Base-by-base conservation (phyloP, 2,797 vertebrate genomes). In the Erpetoichthys calabaricus region DNA sequence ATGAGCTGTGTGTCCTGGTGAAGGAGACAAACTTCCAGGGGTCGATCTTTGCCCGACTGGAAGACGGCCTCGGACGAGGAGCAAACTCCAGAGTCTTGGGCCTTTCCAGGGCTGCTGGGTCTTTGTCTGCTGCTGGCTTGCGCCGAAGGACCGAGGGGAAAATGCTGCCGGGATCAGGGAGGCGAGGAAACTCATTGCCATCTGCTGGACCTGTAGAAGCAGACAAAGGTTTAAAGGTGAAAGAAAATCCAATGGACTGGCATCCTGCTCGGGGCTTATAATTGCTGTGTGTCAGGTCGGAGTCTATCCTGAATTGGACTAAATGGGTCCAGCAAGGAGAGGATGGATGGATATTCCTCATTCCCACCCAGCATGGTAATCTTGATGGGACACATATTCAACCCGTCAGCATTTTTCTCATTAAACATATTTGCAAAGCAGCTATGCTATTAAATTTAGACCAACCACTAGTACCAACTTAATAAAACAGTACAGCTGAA, bases 11-110 rank as follows among this genome's bases (percentile, higher is more conserved):
- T 2, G 86, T 90, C 67, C 79, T 77, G 7, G 85, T 83, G 2
- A 91, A 77, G 9, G 91, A 91, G 57, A 86, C 83, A 61, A 90
- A 75, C 64, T 88, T 91, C 89, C 90, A 85, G 56, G 88, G 86
- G 75, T 92, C 89, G 3, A 88, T 62, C 53, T 82, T 79, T 47
- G 83, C 78, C n/a, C 80, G 75, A 57, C 66, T 78, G 2, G 89
- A 78, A 0, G 88, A 82, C 3, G 91, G 91, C 3, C 90, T 79
- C 0, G 90, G 91, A 8, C 89, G 82, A 0, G 90, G 86, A 2
- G 86, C 84, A 1, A 95, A 95, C 74, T 86, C 88, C 59, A 93
- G 75, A 0, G 89, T 92, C 73, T 88, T 91, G 57, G 90, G 91
- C 9, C 90, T 78, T 66, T 90, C 90, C 7, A 78, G 73, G 0